Conservation (phyloP, 2,113 vertebrate species). For the Trematomus loennbergii region DNA sequence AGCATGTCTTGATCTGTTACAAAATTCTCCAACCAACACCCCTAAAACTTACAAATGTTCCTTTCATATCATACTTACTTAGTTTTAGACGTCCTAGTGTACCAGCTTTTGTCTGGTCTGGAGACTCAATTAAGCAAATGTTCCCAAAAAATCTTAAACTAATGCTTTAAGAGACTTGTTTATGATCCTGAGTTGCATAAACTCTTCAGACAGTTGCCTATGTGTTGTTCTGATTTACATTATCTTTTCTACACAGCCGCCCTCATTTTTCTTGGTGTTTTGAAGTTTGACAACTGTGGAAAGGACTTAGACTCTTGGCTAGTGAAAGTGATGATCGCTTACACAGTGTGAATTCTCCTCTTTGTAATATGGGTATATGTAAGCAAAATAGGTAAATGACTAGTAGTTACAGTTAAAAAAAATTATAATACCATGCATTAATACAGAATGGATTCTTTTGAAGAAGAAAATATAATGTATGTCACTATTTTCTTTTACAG, state of each 20-base stretch:
- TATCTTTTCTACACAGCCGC: slow-evolving; percentile 37
- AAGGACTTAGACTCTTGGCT: neutral
- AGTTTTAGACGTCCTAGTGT: too few relatives aligned
- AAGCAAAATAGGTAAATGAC: slow-evolving; percentile 28
- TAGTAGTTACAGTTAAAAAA: neutral
- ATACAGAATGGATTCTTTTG: neutral
- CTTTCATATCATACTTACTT: too few relatives aligned
- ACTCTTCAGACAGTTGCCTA: neutral
- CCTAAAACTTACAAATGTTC: too few relatives aligned
- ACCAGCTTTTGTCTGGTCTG: too few relatives aligned
- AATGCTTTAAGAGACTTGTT: neutral
- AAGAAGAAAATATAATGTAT: neutral
- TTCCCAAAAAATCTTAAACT: too few relatives aligned
- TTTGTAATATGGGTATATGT: neutral
- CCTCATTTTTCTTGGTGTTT: slow-evolving; percentile 19
- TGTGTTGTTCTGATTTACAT: neutral
- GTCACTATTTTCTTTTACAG: slow-evolving; percentile 17
- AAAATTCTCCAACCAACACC: too few relatives aligned
- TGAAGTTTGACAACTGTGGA: neutral
- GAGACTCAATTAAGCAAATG: too few relatives aligned
- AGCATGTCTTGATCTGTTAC: too few relatives aligned
- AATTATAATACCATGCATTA: neutral
- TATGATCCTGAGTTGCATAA: neutral
- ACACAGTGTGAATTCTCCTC: slow-evolving; percentile 25
- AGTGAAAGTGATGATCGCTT: slow-evolving; percentile 12